Evolutionary conservation across 2,888 invertebrate genomes (phyloP), one percentile per base, ranked within the genome.

Genomic region (Plutella xylostella): DNA sequence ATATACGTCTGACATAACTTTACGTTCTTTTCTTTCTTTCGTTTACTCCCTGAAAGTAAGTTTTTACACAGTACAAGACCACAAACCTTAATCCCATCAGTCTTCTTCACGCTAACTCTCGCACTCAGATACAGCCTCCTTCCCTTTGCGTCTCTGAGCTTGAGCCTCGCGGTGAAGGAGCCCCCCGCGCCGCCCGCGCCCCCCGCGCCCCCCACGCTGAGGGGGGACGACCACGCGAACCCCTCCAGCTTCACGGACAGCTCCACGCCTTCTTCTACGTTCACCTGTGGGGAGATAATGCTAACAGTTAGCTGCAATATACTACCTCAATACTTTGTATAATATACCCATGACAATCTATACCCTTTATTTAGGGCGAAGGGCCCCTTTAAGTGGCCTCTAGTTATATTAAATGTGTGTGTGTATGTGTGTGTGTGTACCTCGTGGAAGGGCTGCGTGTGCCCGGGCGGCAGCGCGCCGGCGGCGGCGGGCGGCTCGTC

Each of bases 181-280:
- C 76, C 79, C 21, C 61, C 60, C 7, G 50, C 49, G 31, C 42
- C 22, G 72, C 51, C 89, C 86, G 49, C 93, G 77, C 20, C 89
- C 87, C 11, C 86, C 52, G 67, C 70, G 37, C 72, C 75, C 39
- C 76, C 76, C 51, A 88, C 83, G 46, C 76, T 72, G 46, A 94
- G 75, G 39, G 89, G 87, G 4, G 90, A 88, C 25, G 90, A 88
- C 42, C 89, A 87, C 1, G 89, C 88, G 75, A 96, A 97, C 49
- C 93, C 93, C 60, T 98, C 97, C 48, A 96, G 75, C 43, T 90
- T 89, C 44, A 97, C 86, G 46, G 86, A 88, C 20, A 97, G 73
- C 61, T 92, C 91, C 21, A 94, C 80, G 2, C 88, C 85, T 52
- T 91, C 87, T 42, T 91, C 90, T 7, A 92, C 86, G 69, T 93